A percentile compares a stretch with the other conserved stretches of the same genome.
These are phyloP conservation scores for Taphrorychus bicolor DNA, from an alignment of 2,888 invertebrate species.

Conservation along the genomic window DNA sequence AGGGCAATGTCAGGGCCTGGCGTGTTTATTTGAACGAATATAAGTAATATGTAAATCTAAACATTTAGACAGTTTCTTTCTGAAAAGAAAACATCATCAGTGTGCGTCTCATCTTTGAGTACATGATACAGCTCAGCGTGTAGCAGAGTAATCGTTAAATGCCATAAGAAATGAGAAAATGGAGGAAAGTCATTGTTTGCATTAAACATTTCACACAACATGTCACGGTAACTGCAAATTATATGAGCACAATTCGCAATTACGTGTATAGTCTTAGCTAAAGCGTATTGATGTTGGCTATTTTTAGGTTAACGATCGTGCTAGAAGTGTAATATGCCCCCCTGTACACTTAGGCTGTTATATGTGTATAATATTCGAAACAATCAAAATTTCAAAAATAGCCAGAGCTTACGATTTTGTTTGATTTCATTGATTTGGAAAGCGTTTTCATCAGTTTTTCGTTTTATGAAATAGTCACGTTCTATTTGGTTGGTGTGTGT, in stretches of 20 bases:
- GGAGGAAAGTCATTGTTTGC: background rate
- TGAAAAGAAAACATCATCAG: conserved; percentile 24
- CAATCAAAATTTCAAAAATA: background rate
- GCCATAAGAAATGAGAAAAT: too few relatives aligned
- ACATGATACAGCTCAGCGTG: conserved; percentile 11
- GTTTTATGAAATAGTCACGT: conserved; percentile 32
- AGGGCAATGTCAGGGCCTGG: conserved; percentile 4
- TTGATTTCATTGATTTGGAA: background rate
- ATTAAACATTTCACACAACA: background rate
- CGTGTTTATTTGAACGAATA: conserved; percentile 26
- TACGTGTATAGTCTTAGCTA: background rate
- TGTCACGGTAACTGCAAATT: background rate
- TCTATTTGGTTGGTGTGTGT: conserved; percentile 23
- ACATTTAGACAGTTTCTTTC: conserved; percentile 30
- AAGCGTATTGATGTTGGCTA: background rate
- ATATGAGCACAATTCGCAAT: background rate
- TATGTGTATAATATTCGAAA: background rate
- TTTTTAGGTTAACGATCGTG: background rate
- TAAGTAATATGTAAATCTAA: conserved; percentile 31
- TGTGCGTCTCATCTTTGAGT: conserved; percentile 13
- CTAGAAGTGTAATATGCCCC: background rate
- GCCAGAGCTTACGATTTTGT: background rate
- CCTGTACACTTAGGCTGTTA: background rate
- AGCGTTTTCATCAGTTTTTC: conserved; percentile 16
- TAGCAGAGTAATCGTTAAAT: background rate